Evolutionary conservation across 23 tunicate genomes (phyloP), one percentile per base, ranked within the genome.

Genomic region (Aplidium turbinatum): DNA sequence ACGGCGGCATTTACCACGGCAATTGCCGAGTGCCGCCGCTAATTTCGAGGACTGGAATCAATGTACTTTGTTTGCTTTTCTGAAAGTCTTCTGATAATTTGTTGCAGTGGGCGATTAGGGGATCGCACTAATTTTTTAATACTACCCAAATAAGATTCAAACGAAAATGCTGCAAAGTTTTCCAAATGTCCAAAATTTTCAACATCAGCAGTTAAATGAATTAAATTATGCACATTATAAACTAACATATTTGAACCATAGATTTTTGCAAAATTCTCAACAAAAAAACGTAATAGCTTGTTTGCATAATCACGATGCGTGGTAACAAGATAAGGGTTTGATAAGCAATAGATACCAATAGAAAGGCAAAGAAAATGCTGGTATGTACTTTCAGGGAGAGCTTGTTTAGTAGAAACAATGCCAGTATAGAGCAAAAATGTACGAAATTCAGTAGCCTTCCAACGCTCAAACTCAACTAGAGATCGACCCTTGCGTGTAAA

Each of bases 371-470:
- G 38, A 57, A 80, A 68, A 57, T 80, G 53, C 25, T 80, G 29
- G 50, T 80, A 80, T 22, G 69, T 23, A 31, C 42, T 19, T 3
- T 25, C 35, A 38, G 35, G 35, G 19, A 80, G 33, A 38, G 24
- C 34, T 20, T 58, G 30, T 34, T 52, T 69, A 28, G 57, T 38
- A 35, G 38, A 57, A 26, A 70, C 75, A 26, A 72, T 58, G 42
- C 77, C 77, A 27, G 63, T 57, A 53, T 80, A 68, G 4, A 80
- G 25, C 45, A 80, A 57, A 80, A 80, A 68, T 46, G 39, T 57
- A 2, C 70, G 77, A 57, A 56, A 69, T 33, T 80, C 85, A 38
- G 77, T 56, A 33, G 77, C 85, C 42, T 80, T 80, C 77, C 85
- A 80, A 16, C 85, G 64, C 21, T 80, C 85, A 38, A 68, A 39